phyloP scores from a whole-genome alignment of 2,113 vertebrate genomes.

The Antigone vipio region DNA sequence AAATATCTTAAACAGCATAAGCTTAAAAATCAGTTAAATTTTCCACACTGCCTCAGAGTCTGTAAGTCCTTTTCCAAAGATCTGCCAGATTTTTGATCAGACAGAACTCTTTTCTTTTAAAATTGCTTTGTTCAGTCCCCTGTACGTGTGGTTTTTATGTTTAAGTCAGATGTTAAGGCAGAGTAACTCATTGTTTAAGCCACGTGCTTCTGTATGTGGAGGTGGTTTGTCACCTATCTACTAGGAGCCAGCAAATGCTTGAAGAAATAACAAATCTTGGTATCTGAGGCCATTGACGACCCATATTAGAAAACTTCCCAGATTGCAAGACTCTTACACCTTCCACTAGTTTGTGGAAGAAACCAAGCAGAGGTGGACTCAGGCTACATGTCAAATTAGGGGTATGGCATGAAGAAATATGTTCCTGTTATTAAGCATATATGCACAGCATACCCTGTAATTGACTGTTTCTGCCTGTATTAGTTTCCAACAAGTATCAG shows the following conservation, averaged over 20 bases:
- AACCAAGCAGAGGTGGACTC: not conserved
- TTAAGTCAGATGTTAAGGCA: not conserved
- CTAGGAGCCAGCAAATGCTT: not conserved
- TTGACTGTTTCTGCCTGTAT: not conserved
- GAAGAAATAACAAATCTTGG: not conserved
- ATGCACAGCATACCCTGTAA: not conserved
- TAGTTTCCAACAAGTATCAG: not conserved
- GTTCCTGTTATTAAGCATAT: not conserved
- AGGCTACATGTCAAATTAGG: not conserved
- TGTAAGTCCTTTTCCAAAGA: not conserved
- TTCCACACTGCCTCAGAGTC: not conserved
- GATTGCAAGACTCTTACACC: not conserved
- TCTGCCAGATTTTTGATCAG: not conserved
- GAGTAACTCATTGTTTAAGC: not conserved
- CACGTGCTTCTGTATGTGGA: rapidly evolving
- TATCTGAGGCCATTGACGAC: not conserved
- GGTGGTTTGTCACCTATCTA: not conserved
- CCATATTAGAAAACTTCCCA: not conserved
- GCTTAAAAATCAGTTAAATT: not conserved
- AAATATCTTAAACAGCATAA: not conserved
- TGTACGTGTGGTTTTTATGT: not conserved
- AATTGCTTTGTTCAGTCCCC: not conserved
- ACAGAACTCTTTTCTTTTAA: not conserved
- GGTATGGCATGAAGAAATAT: not conserved
- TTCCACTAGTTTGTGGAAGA: not conserved